phyloP scores from a whole-genome alignment of 2,113 vertebrate species.

The Esox niger region DNA sequence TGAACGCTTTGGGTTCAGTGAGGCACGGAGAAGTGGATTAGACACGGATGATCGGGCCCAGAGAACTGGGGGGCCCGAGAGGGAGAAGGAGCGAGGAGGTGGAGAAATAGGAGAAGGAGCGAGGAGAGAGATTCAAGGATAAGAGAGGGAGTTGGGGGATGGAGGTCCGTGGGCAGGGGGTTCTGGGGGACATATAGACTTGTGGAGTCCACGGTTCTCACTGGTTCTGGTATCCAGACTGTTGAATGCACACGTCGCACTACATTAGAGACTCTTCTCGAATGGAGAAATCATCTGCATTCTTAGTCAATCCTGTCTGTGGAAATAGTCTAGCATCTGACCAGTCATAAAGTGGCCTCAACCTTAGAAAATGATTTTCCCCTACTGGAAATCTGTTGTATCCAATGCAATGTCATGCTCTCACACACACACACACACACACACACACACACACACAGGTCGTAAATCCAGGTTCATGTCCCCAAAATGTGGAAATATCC shows the following conservation, averaged over 20 bases:
- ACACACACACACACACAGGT: not conserved
- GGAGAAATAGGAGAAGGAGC: not conserved
- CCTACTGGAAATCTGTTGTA: conserved; percentile 21
- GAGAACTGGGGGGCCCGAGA: not conserved
- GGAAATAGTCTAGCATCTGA: not conserved
- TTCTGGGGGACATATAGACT: no score
- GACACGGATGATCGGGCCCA: not conserved
- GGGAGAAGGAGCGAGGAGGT: not conserved
- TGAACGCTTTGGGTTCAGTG: not conserved
- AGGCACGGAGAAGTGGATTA: not conserved
- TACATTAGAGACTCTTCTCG: not conserved
- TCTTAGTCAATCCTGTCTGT: not conserved
- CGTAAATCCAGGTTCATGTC: conserved; percentile 33
- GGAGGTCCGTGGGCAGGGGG: no score
- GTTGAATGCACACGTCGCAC: not conserved
- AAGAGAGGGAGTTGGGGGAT: not conserved
- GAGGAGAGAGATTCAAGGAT: not conserved
- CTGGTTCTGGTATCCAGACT: not conserved
- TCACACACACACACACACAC: conserved; percentile 10
- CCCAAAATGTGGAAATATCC: conserved; percentile 54
- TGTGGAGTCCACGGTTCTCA: not conserved
- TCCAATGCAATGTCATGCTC: conserved; percentile 17
- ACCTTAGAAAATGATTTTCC: conserved; percentile 30
- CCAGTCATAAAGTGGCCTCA: conserved; percentile 31
- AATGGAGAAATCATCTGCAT: not conserved